Evolutionary conservation across 2,797 vertebrate genomes (phyloP).

Genomic region (Hoplostethus mediterraneus): DNA sequence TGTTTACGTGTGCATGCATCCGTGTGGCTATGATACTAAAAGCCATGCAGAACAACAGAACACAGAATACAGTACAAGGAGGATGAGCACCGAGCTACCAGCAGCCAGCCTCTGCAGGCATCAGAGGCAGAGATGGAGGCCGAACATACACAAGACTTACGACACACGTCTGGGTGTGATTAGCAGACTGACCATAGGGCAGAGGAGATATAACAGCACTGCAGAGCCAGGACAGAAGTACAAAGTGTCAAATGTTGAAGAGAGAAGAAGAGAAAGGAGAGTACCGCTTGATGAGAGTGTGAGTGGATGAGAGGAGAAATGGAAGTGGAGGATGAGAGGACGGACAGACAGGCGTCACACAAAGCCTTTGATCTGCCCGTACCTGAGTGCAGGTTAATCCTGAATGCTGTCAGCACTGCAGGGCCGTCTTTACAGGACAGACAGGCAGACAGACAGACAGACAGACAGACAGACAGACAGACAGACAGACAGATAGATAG

Average conservation of each 20-base stretch:
- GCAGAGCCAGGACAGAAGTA: constrained; percentile 14
- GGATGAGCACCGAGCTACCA: not conserved
- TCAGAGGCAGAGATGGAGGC: constrained; percentile 34
- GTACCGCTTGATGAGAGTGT: not conserved
- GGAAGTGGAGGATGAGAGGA: constrained; percentile 3
- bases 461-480: too few relatives aligned
- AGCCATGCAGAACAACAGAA: constrained; percentile 6
- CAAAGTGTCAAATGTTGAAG: not conserved
- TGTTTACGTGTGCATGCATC: constrained; percentile 36
- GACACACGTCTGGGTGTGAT: constrained; percentile 39
- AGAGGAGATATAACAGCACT: not conserved
- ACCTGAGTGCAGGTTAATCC: constrained; percentile 83
- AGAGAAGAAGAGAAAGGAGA: not conserved
- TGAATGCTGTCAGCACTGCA: constrained; percentile 82
- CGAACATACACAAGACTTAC: constrained; percentile 21
- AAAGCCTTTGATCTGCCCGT: constrained; percentile 75
- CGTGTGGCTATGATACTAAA: constrained; percentile 30
- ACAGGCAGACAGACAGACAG: too few relatives aligned
- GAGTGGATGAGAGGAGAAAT: not conserved
- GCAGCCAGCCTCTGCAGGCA: constrained; percentile 21
- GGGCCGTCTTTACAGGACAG: constrained; percentile 77
- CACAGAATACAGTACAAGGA: not conserved
- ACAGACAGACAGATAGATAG: too few relatives aligned
- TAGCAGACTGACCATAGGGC: constrained; percentile 32
- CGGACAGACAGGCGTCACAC: constrained; percentile 75